Evolutionary conservation across 2,888 invertebrate species (phyloP).

Genomic region (Lordiphosa andalusiaca): DNA sequence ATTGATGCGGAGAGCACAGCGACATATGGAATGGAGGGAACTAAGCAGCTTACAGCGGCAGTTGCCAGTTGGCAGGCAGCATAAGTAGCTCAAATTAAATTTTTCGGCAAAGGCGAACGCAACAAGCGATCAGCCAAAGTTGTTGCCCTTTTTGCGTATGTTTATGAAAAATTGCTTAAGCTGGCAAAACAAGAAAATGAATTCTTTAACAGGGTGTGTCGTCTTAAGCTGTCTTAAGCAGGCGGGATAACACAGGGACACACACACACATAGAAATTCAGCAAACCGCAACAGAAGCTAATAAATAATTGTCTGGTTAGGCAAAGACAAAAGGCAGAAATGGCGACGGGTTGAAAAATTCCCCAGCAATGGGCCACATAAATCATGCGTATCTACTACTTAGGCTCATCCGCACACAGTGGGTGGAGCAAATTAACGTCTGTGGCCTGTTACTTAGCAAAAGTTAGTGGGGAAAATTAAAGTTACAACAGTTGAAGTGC

Average conservation of each 20-base stretch:
- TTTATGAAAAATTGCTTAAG: conserved; percentile 73
- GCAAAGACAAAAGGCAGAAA: conserved; percentile 53
- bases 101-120: conserved; percentile 26
- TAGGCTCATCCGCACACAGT: conserved; percentile 42
- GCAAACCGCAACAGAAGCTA: conserved; percentile 54
- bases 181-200: conserved; percentile 67
- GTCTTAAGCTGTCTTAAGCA: conserved; percentile 71
- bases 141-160: conserved; percentile 27
- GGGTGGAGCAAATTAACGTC: conserved; percentile 53
- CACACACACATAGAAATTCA: conserved; percentile 7
- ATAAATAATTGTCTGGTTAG: conserved; percentile 72
- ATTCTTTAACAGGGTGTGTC: conserved; percentile 71
- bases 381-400: conserved; percentile 54
- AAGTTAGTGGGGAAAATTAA: conserved; percentile 7
- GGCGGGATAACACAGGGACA: conserved; percentile 52
- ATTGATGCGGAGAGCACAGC: conserved; percentile 44
- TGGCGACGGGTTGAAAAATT: conserved; percentile 49
- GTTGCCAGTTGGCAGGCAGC: conserved; percentile 24
- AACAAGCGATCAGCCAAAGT: conserved; percentile 31
- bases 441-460: conserved; percentile 16
- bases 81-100: conserved; percentile 70
- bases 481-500: neutral
- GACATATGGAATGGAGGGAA: conserved; percentile 14
- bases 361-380: conserved; percentile 44
- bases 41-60: conserved; percentile 61